Base-by-base conservation (phyloP, 2,797 vertebrate genomes). In the Acipenser oxyrinchus region DNA sequence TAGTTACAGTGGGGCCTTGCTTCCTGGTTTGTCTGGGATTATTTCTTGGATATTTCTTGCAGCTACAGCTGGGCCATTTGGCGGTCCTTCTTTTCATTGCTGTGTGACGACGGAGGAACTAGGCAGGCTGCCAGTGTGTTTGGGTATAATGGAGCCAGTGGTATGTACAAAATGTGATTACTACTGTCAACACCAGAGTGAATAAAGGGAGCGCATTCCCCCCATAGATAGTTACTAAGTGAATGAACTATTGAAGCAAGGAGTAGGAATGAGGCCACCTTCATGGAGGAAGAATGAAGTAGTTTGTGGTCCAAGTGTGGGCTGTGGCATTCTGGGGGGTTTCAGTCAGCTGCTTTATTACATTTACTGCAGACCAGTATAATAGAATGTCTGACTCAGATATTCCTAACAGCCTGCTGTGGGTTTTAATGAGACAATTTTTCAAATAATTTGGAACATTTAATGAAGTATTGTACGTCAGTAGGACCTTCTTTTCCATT, bases 161-260 rank as follows among this genome's bases (percentile, higher is more conserved):
- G 78, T 81, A 84, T 82, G 84, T 79, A 78, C 76, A 79, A 81
- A 86, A 84, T 85, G 82, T 85, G 82, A 84, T 88, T 82, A 85
- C 73, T 75, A 70, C 74, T 86, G 81, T 89, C 86, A 81, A 79
- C 78, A 79, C 74, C 10, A 69, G 70, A 72, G 70, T 76, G 82
- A 83, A 78, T 79, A 77, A 81, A 78, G 69, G 64, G 73, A 78
- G 71, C 61, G 68, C 68, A 23, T 77, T 67, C 65, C 69, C 65
- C 64, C 69, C 70, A 75, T 66, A 75, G 77, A 77, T 65, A 73
- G 62, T 75, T 74, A 71, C 61, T 72, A 69, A 71, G 71, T 74
- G 83, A 84, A 79, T 70, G 70, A 68, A 64, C 71, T 78, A 53
- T 75, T 76, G 76, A 76, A 75, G 78, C 76, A 65, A 66, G 53